phyloP scores from a whole-genome alignment of 2,888 invertebrate genomes.

The Chymomyza caudatula region DNA sequence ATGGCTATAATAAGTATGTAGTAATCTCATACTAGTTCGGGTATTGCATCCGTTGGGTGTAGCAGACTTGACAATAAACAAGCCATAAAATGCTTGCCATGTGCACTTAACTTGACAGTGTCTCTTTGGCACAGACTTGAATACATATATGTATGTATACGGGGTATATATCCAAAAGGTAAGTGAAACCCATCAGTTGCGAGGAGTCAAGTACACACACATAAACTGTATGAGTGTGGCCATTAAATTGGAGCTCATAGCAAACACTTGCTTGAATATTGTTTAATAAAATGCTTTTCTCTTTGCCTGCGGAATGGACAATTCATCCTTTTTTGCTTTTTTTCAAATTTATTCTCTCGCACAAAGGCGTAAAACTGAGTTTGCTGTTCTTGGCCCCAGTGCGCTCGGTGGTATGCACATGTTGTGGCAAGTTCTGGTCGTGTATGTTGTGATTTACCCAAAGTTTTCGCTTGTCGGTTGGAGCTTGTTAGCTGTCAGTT shows the following conservation, averaged over 20 bases:
- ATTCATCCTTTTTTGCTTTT: background rate
- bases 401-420: no score
- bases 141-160: background rate
- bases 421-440: background rate
- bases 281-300: background rate
- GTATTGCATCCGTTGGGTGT: constrained; percentile 5
- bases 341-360: background rate
- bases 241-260: constrained; percentile 42
- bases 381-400: background rate
- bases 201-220: background rate
- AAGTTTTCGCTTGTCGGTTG: background rate
- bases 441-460: background rate
- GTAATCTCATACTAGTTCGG: background rate
- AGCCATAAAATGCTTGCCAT: constrained; percentile 56
- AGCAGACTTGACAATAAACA: constrained; percentile 56
- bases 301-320: background rate
- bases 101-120: constrained; percentile 35
- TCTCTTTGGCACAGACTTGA: constrained; percentile 3
- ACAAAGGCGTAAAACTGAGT: background rate
- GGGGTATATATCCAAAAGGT: no score
- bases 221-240: constrained; percentile 20
- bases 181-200: background rate
- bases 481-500: constrained; percentile 26
- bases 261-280: background rate
- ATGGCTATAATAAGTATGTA: background rate